phyloP scores from a whole-genome alignment of 2,888 invertebrate genomes.

The Leptinotarsa tumamoca region DNA sequence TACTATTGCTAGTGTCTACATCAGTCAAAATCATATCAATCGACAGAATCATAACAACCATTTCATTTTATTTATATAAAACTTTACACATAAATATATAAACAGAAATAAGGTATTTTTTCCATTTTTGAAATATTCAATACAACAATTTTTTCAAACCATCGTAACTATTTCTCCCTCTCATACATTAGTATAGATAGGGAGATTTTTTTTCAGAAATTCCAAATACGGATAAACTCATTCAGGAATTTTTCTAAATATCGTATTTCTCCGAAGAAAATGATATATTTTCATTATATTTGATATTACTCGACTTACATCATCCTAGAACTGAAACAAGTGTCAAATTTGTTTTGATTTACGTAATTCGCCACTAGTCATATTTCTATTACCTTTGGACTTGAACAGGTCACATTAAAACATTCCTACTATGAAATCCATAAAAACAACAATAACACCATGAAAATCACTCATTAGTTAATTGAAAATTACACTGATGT shows the following conservation, averaged over 20 bases:
- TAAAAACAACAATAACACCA: not conserved
- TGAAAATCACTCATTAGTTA: conserved; percentile 5
- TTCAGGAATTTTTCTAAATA: not conserved
- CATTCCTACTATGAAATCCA: not conserved
- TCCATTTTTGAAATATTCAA: not conserved
- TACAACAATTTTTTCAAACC: not conserved
- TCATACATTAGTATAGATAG: too few relatives aligned
- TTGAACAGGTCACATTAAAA: not conserved
- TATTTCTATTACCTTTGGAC: too few relatives aligned
- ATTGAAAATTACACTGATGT: not conserved
- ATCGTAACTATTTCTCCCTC: not conserved
- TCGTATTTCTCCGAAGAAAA: not conserved
- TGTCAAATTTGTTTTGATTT: too few relatives aligned
- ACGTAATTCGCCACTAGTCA: too few relatives aligned
- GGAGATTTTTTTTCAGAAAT: too few relatives aligned
- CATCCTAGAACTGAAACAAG: too few relatives aligned
- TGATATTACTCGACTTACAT: too few relatives aligned
- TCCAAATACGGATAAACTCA: too few relatives aligned
- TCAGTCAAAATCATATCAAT: conserved; percentile 13
- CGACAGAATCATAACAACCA: not conserved
- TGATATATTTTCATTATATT: not conserved
- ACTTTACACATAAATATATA: not conserved
- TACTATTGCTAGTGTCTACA: conserved; percentile 6
- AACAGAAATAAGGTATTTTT: not conserved
- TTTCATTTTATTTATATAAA: not conserved